Evolutionary conservation across 2,888 invertebrate species (phyloP), one percentile per base, ranked within the genome.

Genomic region (Nomada hirtipes): DNA sequence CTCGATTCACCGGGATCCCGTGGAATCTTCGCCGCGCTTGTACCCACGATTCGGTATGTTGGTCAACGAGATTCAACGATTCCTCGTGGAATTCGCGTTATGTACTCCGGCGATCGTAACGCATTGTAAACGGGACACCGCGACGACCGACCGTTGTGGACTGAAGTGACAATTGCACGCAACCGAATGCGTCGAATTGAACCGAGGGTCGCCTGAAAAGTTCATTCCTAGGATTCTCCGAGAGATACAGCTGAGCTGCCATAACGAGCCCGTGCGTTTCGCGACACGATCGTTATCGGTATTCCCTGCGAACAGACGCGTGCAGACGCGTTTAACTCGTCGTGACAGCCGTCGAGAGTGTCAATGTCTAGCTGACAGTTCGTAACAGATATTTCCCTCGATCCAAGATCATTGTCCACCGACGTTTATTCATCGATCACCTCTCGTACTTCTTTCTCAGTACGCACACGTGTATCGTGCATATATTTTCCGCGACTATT

Each of bases 271-370:
- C 36, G 52, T 60, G 65, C 57, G 42, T 64, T 47, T 26, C 50
- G 15, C 26, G 60, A 73, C 60, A 18, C 69, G 65, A 71, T 79
- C 44, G 50, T 75, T 79, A 75, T 68, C 79, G 73, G n/a, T 11
- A 7, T 44, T 7, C 60, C 61, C 44, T 63, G 2, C 1, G 59
- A 53, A n/a, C 20, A 42, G n/a, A 13, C 57, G 23, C 47, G 42
- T 13, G 57, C 42, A 23, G 7, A 18, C 15, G 42, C 65, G 76
- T 52, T 23, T 29, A 47, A 59, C 29, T n/a, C 18, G 20, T 50
- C n/a, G 29, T 36, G 59, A 64, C 57, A 59, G 64, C 10, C 55
- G 20, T 71, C 76, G 42, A 29, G 50, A 29, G 11, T 50, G 50
- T 76, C 76, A 60, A 60, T 26, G 47, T 36, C 42, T 26, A 26